Evolutionary conservation across 2,797 vertebrate genomes (phyloP).

Genomic region (Rhynchotus rufescens): DNA sequence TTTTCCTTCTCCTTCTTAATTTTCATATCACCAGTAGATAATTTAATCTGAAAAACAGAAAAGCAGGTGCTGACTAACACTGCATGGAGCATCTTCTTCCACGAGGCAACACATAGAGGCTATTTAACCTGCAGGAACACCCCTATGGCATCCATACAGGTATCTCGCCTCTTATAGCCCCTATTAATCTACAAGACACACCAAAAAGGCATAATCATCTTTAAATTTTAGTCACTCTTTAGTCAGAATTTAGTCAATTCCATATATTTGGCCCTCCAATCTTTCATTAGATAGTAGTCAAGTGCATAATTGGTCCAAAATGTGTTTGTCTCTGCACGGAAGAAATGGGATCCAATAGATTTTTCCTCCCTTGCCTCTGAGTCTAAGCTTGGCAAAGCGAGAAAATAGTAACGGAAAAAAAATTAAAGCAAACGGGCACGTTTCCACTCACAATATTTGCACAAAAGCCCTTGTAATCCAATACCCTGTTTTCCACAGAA

Average conservation of each 20-base stretch:
- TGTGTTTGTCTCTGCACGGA: not conserved
- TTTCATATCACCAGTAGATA: constrained; percentile 84
- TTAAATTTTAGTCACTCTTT: not conserved
- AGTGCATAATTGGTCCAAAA: not conserved
- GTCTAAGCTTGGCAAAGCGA: not conserved
- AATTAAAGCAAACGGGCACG: not conserved
- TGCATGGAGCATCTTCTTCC: not conserved
- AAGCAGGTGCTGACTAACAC: constrained; percentile 34
- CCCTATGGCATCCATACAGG: not conserved
- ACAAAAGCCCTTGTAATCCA: not conserved
- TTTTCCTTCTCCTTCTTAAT: constrained; percentile 95
- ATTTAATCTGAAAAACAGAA: constrained; percentile 83
- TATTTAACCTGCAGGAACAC: not conserved
- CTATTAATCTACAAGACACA: not conserved
- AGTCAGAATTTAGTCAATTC: not conserved
- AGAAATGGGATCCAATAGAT: not conserved
- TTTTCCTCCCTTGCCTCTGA: not conserved
- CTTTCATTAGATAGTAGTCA: not conserved
- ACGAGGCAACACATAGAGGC: not conserved
- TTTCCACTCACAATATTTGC: not conserved
- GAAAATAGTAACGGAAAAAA: not conserved
- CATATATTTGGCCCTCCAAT: not conserved
- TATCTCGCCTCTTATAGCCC: not conserved
- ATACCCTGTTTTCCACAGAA: not conserved
- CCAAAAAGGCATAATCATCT: not conserved